These are phyloP conservation scores for Syngnathus acus DNA, from an alignment of 2,797 vertebrate genomes.

Conservation along the genomic window DNA sequence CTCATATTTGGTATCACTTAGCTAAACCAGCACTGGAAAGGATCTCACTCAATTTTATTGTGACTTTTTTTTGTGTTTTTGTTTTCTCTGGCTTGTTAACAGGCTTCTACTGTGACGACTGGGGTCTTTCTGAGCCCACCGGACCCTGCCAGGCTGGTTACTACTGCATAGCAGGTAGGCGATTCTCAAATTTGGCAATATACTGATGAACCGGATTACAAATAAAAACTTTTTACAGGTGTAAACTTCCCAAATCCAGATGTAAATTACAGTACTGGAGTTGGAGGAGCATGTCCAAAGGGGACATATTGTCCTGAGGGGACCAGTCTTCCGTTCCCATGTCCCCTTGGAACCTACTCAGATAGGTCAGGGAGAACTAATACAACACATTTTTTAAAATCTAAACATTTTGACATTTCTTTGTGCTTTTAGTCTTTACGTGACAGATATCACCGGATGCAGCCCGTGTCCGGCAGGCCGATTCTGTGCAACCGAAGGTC, in stretches of 20 bases:
- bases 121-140: conserved; percentile 75
- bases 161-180: conserved; percentile 77
- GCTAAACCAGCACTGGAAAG: neutral
- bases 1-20: conserved; percentile 11
- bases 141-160: conserved; percentile 78
- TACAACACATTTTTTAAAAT: neutral
- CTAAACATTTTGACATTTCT: neutral
- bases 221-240: conserved; percentile 62
- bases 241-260: conserved; percentile 75
- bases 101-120: conserved; percentile 81
- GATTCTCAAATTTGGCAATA: too few species aligned
- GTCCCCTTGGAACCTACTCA: conserved; percentile 83
- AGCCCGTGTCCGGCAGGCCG: conserved; percentile 72
- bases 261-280: conserved; percentile 69
- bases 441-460: conserved; percentile 68
- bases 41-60: neutral
- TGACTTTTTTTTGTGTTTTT: conserved; percentile 12
- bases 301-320: conserved; percentile 84
- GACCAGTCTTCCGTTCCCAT: conserved; percentile 71
- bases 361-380: conserved; percentile 64
- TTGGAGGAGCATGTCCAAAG: conserved; percentile 79
- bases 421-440: conserved; percentile 61
- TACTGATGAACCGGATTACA: conserved; percentile 1
- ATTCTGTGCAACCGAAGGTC: conserved; percentile 75
- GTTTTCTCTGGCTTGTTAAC: conserved; percentile 20